A percentile compares a stretch with the other conserved stretches of the same genome.
phyloP scores from a whole-genome alignment of 2,797 vertebrate species.

The Etheostoma nigrum region DNA sequence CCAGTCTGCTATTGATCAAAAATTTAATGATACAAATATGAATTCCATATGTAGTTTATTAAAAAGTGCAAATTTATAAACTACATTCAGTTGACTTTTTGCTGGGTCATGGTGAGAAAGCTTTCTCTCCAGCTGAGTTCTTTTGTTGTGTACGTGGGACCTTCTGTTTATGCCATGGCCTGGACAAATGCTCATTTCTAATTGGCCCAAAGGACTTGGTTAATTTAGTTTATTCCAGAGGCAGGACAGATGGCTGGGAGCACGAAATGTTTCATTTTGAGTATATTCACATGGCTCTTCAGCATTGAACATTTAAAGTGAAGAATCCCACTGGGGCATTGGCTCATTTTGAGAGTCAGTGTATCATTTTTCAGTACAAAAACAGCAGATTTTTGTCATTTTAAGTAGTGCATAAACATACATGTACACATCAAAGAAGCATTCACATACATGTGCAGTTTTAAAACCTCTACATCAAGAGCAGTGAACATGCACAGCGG shows the following conservation, averaged over 20 bases:
- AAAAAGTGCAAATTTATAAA: conserved; percentile 39
- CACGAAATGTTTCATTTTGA: conserved; percentile 54
- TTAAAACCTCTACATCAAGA: neutral
- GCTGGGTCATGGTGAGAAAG: conserved; percentile 60
- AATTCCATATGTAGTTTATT: conserved; percentile 19
- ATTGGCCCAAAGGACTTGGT: conserved; percentile 55
- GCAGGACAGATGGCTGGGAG: conserved; percentile 28
- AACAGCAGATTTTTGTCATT: neutral
- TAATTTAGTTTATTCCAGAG: conserved; percentile 50
- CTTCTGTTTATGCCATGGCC: conserved; percentile 69
- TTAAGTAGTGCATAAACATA: neutral
- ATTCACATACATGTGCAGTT: neutral
- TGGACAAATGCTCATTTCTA: conserved; percentile 66
- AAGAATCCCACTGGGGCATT: conserved; percentile 36
- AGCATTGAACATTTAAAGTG: conserved; percentile 30
- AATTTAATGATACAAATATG: conserved; percentile 32
- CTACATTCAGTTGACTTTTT: conserved; percentile 46
- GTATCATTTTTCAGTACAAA: conserved; percentile 25
- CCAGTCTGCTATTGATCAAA: conserved; percentile 51
- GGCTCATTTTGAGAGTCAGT: conserved; percentile 19
- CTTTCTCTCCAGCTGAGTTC: conserved; percentile 49
- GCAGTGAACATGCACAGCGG: neutral
- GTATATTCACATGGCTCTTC: conserved; percentile 40
- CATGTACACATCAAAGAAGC: neutral
- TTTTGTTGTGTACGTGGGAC: conserved; percentile 54